Percentiles rank a stretch among this genome's conserved stretches.
Conservation (phyloP, 2,797 vertebrate species). For the Argyrosomus regius region DNA sequence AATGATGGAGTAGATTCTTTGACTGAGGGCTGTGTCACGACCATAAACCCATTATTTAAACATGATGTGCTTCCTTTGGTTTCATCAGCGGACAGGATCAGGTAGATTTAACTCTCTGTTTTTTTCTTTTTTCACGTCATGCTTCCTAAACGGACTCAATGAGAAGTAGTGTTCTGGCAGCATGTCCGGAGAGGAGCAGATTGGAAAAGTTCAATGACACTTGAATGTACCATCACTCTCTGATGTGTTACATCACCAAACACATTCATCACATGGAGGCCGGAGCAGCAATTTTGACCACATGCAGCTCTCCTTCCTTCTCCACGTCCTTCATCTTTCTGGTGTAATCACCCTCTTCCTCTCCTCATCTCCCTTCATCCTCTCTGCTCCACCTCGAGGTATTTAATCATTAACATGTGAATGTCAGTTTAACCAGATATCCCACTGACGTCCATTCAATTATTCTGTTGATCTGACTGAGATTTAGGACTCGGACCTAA, state of each 20-base stretch:
- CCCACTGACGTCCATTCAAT: background rate
- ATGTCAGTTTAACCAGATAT: background rate
- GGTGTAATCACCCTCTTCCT: background rate
- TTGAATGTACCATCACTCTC: conserved; percentile 25
- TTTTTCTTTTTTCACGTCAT: background rate
- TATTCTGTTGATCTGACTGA: background rate
- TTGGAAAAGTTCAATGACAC: conserved; percentile 40
- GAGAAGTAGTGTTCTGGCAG: conserved; percentile 5
- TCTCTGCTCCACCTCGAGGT: background rate
- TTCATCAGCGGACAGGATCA: background rate
- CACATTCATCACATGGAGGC: conserved; percentile 25
- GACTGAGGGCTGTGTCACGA: background rate
- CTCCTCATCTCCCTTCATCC: background rate
- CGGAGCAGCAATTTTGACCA: background rate
- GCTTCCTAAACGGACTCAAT: conserved; percentile 3
- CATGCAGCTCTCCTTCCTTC: background rate
- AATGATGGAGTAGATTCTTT: background rate
- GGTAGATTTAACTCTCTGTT: background rate
- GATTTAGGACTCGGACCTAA: background rate
- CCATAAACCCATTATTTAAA: conserved; percentile 1
- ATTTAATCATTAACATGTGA: background rate
- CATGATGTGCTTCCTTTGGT: background rate
- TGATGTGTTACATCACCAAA: conserved; percentile 34
- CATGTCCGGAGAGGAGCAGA: conserved; percentile 11
- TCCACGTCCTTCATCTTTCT: background rate